A percentile compares a stretch with the other conserved stretches of the same genome.
Evolutionary conservation across 2,888 invertebrate genomes (phyloP).

Genomic region (Caenorhabditis sp.): DNA sequence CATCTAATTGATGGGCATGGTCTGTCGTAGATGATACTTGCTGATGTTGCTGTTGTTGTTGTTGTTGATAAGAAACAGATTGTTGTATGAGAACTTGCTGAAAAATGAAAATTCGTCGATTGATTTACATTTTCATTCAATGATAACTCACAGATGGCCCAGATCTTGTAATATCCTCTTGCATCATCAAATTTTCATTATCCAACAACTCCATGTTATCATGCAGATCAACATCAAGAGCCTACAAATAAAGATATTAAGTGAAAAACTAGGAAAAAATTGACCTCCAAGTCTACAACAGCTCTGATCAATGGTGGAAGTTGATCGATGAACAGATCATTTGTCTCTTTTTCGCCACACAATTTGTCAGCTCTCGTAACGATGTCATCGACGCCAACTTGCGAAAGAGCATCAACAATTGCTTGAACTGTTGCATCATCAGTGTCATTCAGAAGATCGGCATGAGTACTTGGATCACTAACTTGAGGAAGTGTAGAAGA

Average conservation of each 20-base stretch:
- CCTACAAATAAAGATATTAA: slow-evolving; percentile 11
- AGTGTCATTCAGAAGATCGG: slow-evolving; percentile 26
- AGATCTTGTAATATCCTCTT: slow-evolving; percentile 25
- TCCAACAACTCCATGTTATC: slow-evolving; percentile 37
- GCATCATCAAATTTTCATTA: slow-evolving; percentile 40
- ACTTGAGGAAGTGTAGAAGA: slow-evolving; percentile 42
- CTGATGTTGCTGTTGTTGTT: background rate
- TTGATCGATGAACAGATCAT: slow-evolving; percentile 49
- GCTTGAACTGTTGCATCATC: slow-evolving; percentile 33
- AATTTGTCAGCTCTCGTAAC: slow-evolving; percentile 40
- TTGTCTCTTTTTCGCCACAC: slow-evolving; percentile 40
- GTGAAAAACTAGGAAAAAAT: background rate
- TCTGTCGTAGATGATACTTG: background rate
- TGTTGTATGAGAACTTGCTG: slow-evolving; percentile 7
- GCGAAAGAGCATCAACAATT: slow-evolving; percentile 43
- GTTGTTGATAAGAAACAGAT: background rate
- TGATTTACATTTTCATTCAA: too few relatives aligned
- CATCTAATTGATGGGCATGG: background rate
- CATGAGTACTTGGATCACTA: slow-evolving; percentile 25
- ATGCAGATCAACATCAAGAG: slow-evolving; percentile 50
- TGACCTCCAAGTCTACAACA: slow-evolving; percentile 37
- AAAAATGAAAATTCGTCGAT: background rate
- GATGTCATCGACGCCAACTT: slow-evolving; percentile 54
- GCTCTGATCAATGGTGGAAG: slow-evolving; percentile 48
- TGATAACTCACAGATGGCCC: background rate